These are phyloP conservation scores for Poeciliopsis infans DNA, from an alignment of 2,797 vertebrate genomes.

Conservation along the genomic window DNA sequence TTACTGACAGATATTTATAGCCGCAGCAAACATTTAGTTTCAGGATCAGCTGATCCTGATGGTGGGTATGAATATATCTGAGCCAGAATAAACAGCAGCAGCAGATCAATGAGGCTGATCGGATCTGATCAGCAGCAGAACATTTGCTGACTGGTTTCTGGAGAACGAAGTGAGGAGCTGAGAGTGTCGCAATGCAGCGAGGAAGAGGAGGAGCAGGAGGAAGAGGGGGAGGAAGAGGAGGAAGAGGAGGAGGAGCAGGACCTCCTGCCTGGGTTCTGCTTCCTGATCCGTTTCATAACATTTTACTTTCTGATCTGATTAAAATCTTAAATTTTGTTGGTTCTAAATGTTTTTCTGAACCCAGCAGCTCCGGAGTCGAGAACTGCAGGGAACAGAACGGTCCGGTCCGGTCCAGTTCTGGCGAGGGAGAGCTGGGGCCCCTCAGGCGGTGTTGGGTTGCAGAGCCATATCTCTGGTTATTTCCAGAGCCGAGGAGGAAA, in stretches of 20 bases:
- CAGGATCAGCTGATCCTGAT: no score
- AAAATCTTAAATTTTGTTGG: background rate
- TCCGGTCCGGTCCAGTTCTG: background rate
- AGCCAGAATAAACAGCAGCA: background rate
- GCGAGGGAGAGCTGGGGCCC: constrained; percentile 13
- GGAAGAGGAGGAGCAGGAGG: background rate
- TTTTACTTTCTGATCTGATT: background rate
- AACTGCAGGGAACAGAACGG: background rate
- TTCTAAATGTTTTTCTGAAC: background rate
- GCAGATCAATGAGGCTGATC: constrained; percentile 8
- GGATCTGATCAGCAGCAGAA: constrained; percentile 33
- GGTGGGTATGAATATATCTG: background rate
- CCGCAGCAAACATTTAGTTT: no score
- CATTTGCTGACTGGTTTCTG: constrained; percentile 62
- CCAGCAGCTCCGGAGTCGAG: background rate
- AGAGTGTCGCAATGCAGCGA: constrained; percentile 78
- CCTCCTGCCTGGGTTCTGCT: background rate
- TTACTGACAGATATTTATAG: no score
- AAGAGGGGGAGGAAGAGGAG: constrained; percentile 6
- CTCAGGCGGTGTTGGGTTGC: constrained; percentile 48
- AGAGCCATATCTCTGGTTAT: constrained; percentile 46
- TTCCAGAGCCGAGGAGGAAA: constrained; percentile 38
- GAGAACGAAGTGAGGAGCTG: constrained; percentile 57
- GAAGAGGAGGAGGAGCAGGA: background rate
- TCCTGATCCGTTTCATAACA: background rate